A percentile compares a stretch with the other conserved stretches of the same genome.
phyloP scores from a whole-genome alignment of 2,797 vertebrate species.

The Dromococcyx pavoninus region DNA sequence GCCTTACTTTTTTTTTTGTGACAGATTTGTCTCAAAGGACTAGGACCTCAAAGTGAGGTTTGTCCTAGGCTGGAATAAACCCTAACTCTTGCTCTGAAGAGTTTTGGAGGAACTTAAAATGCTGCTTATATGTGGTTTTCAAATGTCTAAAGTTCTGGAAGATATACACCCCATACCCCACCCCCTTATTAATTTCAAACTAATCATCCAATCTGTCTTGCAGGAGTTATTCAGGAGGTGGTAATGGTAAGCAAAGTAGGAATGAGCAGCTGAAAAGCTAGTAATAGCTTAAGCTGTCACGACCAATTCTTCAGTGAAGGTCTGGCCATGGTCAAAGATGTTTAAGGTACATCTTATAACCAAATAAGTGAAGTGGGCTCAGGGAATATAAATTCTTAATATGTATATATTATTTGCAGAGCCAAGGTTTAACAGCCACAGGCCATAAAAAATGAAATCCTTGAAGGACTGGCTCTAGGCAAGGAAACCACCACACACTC shows the following conservation, averaged over 20 bases:
- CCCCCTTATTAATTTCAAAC: neutral
- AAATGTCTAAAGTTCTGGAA: neutral
- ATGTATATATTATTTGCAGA: neutral
- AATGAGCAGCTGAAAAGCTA: neutral
- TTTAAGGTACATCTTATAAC: neutral
- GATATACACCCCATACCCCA: too few relatives aligned
- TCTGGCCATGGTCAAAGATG: neutral
- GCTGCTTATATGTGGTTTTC: neutral
- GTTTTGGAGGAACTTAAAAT: neutral
- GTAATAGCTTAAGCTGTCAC: neutral
- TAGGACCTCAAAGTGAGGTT: neutral
- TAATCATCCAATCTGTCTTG: neutral
- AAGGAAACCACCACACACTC: neutral
- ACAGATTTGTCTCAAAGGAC: neutral
- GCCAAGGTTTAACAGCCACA: neutral
- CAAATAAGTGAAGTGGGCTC: neutral
- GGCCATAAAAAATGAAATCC: neutral
- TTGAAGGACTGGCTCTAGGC: neutral
- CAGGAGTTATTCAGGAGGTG: neutral
- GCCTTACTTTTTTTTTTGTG: neutral
- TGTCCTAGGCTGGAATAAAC: neutral
- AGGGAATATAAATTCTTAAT: neutral
- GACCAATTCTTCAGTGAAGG: neutral
- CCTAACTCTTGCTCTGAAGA: neutral
- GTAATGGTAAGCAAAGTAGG: neutral